A percentile compares a stretch with the other conserved stretches of the same genome.
Evolutionary conservation across 2,888 invertebrate species (phyloP).

Genomic region (Dryadula phaetusa): DNA sequence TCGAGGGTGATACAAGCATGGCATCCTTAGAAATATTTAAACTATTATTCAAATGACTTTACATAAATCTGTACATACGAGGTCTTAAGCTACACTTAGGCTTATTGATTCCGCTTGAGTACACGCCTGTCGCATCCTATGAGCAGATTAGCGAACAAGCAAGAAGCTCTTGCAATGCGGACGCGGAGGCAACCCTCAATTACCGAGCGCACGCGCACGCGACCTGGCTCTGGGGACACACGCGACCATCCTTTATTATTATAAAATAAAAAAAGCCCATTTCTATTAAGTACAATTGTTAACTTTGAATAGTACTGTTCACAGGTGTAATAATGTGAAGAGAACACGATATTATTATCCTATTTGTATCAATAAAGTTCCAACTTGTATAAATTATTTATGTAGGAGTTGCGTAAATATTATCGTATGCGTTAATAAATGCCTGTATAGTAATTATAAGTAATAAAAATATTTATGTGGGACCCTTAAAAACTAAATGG

Average conservation of each 20-base stretch:
- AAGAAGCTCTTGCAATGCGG: conserved; percentile 72
- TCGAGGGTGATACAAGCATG: background rate
- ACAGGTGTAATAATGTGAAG: conserved; percentile 1
- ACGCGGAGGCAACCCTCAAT: conserved; percentile 62
- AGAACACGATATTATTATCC: background rate
- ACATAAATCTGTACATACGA: conserved; percentile 25
- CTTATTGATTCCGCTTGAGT: conserved; percentile 61
- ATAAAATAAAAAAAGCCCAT: conserved; percentile 60
- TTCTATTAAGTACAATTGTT: conserved; percentile 19
- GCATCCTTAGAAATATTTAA: background rate
- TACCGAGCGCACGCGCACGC: conserved; percentile 69
- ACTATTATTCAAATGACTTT: background rate
- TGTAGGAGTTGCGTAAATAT: too few species aligned
- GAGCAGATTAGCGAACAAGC: conserved; percentile 66
- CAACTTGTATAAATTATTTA: too few species aligned
- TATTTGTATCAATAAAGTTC: too few species aligned
- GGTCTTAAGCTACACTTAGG: conserved; percentile 28
- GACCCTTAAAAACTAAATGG: too few species aligned
- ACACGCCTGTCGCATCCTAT: conserved; percentile 71
- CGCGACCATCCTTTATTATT: conserved; percentile 74
- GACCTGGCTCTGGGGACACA: conserved; percentile 72
- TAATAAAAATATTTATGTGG: too few species aligned
- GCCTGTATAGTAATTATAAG: too few species aligned
- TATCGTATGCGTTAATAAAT: too few species aligned
- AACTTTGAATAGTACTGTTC: background rate